Evolutionary conservation across 2,888 invertebrate species (phyloP).

Genomic region (Zaprionus lineosus): DNA sequence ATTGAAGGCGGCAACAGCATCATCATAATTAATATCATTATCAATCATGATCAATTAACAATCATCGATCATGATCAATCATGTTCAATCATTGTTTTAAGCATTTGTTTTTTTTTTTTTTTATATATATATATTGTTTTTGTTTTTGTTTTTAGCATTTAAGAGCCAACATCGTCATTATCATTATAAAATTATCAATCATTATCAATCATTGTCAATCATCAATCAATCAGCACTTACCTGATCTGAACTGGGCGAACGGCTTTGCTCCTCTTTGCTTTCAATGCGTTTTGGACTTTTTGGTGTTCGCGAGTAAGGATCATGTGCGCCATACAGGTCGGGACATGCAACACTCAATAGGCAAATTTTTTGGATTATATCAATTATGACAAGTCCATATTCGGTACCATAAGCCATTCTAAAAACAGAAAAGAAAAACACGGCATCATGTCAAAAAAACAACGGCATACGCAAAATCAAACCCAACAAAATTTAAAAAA

Average conservation of each 20-base stretch:
- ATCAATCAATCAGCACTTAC: constrained; percentile 84
- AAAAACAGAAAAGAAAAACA: constrained; percentile 67
- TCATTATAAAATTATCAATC: constrained; percentile 24
- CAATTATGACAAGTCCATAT: constrained; percentile 96
- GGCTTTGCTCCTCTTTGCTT: constrained; percentile 86
- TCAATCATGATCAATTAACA: constrained; percentile 25
- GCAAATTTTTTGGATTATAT: constrained; percentile 94
- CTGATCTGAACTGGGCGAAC: constrained; percentile 95
- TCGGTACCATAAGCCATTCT: constrained; percentile 99
- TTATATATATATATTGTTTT: neutral
- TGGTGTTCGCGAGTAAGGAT: constrained; percentile 92
- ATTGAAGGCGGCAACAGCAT: constrained; percentile 53
- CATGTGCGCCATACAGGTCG: constrained; percentile 94
- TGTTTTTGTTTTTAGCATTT: constrained; percentile 12
- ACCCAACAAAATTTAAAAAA: constrained; percentile 3
- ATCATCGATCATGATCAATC: constrained; percentile 32
- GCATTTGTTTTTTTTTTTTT: constrained; percentile 4
- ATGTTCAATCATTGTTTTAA: constrained; percentile 22
- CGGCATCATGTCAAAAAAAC: constrained; percentile 54
- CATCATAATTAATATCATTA: constrained; percentile 32
- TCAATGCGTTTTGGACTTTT: constrained; percentile 88
- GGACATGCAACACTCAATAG: constrained; percentile 94
- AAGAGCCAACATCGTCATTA: constrained; percentile 38
- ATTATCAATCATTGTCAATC: constrained; percentile 11
- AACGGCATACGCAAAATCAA: constrained; percentile 36